Evolutionary conservation across 2,888 invertebrate genomes (phyloP).

Genomic region (Cheilosia urbana): DNA sequence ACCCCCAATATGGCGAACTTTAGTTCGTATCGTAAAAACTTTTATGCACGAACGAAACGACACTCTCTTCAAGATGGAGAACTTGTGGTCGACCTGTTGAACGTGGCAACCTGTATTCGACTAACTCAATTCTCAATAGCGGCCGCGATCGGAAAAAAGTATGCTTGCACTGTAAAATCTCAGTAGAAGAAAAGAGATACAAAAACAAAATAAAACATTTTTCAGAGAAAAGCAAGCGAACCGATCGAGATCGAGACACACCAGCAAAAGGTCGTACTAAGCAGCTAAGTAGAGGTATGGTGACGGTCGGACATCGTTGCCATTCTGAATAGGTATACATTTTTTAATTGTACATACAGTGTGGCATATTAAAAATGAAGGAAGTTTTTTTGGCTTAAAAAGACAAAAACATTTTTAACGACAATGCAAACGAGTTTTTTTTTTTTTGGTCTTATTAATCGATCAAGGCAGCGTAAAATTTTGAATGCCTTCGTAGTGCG

Average conservation of each 20-base stretch:
- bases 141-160: slow-evolving; percentile 11
- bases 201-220: slow-evolving; percentile 6
- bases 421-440: too few relatives aligned
- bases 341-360: too few relatives aligned
- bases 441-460: too few relatives aligned
- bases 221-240: not conserved
- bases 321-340: too few relatives aligned
- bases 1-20: slow-evolving; percentile 1
- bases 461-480: too few relatives aligned
- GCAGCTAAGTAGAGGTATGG: slow-evolving; percentile 8
- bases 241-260: not conserved
- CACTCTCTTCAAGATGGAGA: not conserved
- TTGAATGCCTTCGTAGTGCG: too few relatives aligned
- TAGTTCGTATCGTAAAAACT: slow-evolving; percentile 31
- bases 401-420: too few relatives aligned
- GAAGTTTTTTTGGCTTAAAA: too few relatives aligned
- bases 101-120: slow-evolving; percentile 42
- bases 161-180: slow-evolving; percentile 7
- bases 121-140: slow-evolving; percentile 28
- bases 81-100: slow-evolving; percentile 47
- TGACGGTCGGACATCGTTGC: slow-evolving; percentile 9
- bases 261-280: slow-evolving; percentile 42
- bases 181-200: slow-evolving; percentile 5
- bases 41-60: slow-evolving; percentile 12
- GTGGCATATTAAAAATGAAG: not conserved